phyloP scores from a whole-genome alignment of 1,140 invertebrate species.

The Anastrepha ludens region DNA sequence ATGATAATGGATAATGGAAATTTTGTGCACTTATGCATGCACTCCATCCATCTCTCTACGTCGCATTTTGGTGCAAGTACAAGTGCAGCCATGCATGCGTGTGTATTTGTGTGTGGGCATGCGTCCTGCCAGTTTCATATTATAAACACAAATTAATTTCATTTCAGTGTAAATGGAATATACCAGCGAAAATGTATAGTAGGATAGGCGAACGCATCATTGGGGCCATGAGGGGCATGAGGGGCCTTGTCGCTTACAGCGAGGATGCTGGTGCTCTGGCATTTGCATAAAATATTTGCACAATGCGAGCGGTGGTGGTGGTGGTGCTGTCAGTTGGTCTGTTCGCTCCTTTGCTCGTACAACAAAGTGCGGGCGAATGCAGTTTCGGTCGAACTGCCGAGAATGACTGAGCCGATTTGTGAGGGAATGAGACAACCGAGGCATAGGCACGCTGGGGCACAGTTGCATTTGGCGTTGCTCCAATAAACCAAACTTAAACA shows the following conservation, averaged over 20 bases:
- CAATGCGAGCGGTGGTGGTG: conserved; percentile 54
- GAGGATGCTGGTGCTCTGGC: conserved; percentile 60
- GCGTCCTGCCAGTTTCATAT: conserved; percentile 59
- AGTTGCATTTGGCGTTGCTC: conserved; percentile 57
- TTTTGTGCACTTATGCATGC: conserved; percentile 49
- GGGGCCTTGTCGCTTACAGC: conserved; percentile 57
- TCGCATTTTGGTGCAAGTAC: background rate
- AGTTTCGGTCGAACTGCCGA: background rate
- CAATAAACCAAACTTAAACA: conserved; percentile 59
- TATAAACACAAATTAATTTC: conserved; percentile 74
- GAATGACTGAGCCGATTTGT: background rate
- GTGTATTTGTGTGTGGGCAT: background rate
- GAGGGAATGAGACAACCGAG: background rate
- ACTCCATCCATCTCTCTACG: background rate
- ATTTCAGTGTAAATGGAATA: conserved; percentile 64
- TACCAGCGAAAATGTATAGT: conserved; percentile 50
- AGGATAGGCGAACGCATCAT: conserved; percentile 59
- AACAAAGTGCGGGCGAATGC: conserved; percentile 46
- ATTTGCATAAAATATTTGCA: conserved; percentile 74
- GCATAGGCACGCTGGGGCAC: conserved; percentile 38
- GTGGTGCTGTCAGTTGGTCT: background rate
- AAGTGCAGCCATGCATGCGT: background rate
- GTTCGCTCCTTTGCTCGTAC: background rate
- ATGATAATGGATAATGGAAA: conserved; percentile 53
- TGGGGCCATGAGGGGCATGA: conserved; percentile 59